Evolutionary conservation across 2,888 invertebrate genomes (phyloP).

Genomic region (Diadegma fenestrale): DNA sequence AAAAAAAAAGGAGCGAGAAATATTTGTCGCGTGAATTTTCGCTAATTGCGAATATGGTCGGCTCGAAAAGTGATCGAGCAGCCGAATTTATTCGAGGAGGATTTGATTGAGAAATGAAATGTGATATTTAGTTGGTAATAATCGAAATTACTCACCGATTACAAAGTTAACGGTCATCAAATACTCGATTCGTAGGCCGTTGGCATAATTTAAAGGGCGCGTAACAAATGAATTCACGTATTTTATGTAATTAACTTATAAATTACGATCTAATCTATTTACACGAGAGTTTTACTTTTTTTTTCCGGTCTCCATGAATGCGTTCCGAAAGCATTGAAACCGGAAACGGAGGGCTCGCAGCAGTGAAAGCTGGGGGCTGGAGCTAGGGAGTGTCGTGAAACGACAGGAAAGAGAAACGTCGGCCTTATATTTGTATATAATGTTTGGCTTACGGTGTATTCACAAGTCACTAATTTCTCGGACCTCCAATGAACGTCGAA

Average conservation of each 20-base stretch:
- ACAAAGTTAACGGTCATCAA: slow-evolving; percentile 59
- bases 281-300: slow-evolving; percentile 71
- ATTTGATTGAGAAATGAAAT: background rate
- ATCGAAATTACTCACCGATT: slow-evolving; percentile 55
- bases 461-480: background rate
- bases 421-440: background rate
- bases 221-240: slow-evolving; percentile 51
- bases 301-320: slow-evolving; percentile 50
- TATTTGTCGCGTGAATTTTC: background rate
- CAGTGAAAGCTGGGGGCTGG: background rate
- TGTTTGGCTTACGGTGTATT: slow-evolving; percentile 1
- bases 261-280: slow-evolving; percentile 79
- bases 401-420: background rate
- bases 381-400: slow-evolving; percentile 2
- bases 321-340: slow-evolving; percentile 72
- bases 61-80: slow-evolving; percentile 42
- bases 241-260: slow-evolving; percentile 76
- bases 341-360: slow-evolving; percentile 50
- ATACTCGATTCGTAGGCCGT: slow-evolving; percentile 54
- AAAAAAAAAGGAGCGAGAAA: slow-evolving; percentile 3
- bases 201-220: slow-evolving; percentile 63
- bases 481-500: slow-evolving; percentile 16
- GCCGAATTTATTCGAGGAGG: background rate
- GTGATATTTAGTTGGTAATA: slow-evolving; percentile 9
- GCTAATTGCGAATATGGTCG: slow-evolving; percentile 28